These are phyloP conservation scores for Ophioninae sp. DNA, from an alignment of 2,888 invertebrate species.

Conservation along the genomic window DNA sequence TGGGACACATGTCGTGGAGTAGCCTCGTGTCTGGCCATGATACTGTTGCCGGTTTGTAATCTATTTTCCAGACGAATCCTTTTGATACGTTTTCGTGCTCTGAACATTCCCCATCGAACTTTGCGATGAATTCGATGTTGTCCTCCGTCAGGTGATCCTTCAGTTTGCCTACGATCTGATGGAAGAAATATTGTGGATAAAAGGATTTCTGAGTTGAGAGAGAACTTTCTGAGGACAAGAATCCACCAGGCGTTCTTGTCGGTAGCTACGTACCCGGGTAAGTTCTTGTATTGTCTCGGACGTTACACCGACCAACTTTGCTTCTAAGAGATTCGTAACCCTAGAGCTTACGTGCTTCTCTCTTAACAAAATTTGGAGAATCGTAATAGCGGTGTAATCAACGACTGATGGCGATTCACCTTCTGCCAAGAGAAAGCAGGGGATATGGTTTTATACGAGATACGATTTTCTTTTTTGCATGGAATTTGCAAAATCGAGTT, in stretches of 20 bases:
- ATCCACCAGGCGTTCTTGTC: slow-evolving; percentile 31
- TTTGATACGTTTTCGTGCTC: slow-evolving; percentile 50
- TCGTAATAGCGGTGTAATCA: slow-evolving; percentile 85
- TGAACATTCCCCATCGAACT: slow-evolving; percentile 55
- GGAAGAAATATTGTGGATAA: neutral
- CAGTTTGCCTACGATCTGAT: slow-evolving; percentile 81
- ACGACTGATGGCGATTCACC: slow-evolving; percentile 84
- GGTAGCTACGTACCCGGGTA: slow-evolving; percentile 81
- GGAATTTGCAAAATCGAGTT: too few relatives aligned
- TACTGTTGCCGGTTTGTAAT: slow-evolving; percentile 68
- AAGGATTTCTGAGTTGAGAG: neutral
- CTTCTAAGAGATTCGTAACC: slow-evolving; percentile 83
- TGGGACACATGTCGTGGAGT: slow-evolving; percentile 72
- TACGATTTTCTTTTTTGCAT: too few relatives aligned
- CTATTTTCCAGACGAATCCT: slow-evolving; percentile 71
- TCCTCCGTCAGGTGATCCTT: slow-evolving; percentile 69
- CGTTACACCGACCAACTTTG: slow-evolving; percentile 84
- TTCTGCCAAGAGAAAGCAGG: slow-evolving; percentile 58
- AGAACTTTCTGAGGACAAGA: too few relatives aligned
- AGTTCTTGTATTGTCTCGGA: slow-evolving; percentile 83
- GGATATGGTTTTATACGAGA: neutral
- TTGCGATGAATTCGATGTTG: slow-evolving; percentile 68
- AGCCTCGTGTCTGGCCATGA: slow-evolving; percentile 73
- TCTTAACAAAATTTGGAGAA: slow-evolving; percentile 85
- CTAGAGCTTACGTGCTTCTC: slow-evolving; percentile 84